phyloP scores from a whole-genome alignment of 2,797 vertebrate genomes.

The Meriones psammophilus region DNA sequence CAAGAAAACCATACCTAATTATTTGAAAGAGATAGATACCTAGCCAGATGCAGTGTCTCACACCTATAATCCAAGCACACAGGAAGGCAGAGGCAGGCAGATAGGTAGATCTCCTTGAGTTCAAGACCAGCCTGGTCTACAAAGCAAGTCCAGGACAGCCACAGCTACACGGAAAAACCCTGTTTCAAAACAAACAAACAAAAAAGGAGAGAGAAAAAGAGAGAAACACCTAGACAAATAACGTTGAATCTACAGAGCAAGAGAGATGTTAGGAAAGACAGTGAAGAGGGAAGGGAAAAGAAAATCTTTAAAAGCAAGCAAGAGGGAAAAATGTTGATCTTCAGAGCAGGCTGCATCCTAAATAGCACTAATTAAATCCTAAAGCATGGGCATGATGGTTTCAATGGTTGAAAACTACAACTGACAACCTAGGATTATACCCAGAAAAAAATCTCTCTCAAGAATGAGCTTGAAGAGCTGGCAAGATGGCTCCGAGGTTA shows the following conservation, averaged over 20 bases:
- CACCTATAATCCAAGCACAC: no score
- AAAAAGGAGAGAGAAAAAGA: no score
- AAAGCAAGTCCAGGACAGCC: no score
- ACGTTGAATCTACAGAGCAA: constrained; percentile 5
- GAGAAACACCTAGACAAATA: background rate
- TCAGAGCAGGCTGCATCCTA: constrained; percentile 49
- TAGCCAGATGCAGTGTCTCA: background rate
- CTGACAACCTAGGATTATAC: background rate
- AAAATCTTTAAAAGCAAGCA: constrained; percentile 40
- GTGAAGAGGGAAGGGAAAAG: background rate
- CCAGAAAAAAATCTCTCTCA: constrained; percentile 28
- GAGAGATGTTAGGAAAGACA: background rate
- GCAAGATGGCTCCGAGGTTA: background rate
- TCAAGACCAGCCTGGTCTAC: no score
- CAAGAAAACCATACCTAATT: constrained; percentile 35
- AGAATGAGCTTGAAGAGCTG: background rate
- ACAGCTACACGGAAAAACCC: no score
- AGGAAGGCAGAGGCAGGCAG: no score
- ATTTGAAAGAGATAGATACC: background rate
- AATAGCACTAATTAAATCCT: constrained; percentile 1
- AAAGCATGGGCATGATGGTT: background rate
- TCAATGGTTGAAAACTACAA: background rate
- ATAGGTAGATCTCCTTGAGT: no score
- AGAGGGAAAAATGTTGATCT: background rate
- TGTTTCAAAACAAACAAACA: no score